phyloP scores from a whole-genome alignment of 2,888 invertebrate genomes.

The Opisthograptis luteolata region DNA sequence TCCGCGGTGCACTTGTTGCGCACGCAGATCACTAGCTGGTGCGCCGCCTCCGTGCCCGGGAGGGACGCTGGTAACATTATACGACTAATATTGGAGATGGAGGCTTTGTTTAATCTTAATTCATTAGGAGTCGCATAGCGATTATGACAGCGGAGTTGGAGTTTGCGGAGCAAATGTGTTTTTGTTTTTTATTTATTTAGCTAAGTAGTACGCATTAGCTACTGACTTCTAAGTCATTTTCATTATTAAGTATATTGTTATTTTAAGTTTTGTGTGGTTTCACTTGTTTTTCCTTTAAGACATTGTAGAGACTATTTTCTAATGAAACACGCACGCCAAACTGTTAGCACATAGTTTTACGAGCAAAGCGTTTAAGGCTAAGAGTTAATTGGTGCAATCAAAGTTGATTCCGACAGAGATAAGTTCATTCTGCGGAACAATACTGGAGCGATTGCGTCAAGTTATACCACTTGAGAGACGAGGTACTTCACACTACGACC shows the following conservation, averaged over 20 bases:
- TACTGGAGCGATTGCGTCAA: conserved; percentile 48
- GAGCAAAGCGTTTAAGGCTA: conserved; percentile 27
- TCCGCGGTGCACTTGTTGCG: conserved; percentile 95
- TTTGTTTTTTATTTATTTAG: too few species aligned
- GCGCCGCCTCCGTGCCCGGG: conserved; percentile 92
- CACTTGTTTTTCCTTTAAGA: too few species aligned
- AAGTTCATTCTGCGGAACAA: conserved; percentile 45
- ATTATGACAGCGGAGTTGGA: too few species aligned
- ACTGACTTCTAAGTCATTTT: too few species aligned
- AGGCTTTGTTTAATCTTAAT: too few species aligned
- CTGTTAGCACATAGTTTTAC: conserved; percentile 17
- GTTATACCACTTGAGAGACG: conserved; percentile 22
- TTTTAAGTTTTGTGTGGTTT: too few species aligned
- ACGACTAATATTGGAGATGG: too few species aligned
- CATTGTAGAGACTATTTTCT: not conserved
- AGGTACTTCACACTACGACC: conserved; percentile 4
- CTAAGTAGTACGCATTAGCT: too few species aligned
- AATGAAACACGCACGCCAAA: not conserved
- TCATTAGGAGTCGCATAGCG: too few species aligned
- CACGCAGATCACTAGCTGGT: conserved; percentile 93
- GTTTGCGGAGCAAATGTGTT: too few species aligned
- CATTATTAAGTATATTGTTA: too few species aligned
- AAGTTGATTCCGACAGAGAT: conserved; percentile 50
- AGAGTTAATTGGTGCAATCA: conserved; percentile 50
- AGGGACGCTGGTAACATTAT: conserved; percentile 86